These are phyloP conservation scores for Pseudorasbora parva DNA, from an alignment of 2,113 vertebrate species.

Conservation along the genomic window DNA sequence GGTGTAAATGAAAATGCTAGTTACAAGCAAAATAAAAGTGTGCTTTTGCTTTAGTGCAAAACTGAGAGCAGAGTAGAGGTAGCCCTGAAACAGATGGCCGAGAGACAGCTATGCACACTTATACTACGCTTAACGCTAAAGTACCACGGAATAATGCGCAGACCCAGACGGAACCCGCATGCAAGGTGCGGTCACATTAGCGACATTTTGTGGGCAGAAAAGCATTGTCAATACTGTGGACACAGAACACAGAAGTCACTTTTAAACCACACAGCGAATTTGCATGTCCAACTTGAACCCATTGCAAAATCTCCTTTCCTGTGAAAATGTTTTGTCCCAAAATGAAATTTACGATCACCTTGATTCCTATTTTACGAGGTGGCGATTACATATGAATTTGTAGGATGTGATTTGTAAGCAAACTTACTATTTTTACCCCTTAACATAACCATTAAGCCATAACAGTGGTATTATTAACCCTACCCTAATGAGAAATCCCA, in stretches of 20 bases:
- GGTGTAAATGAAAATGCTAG: slow-evolving; percentile 64
- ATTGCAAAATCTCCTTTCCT: background rate
- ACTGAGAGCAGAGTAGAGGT: slow-evolving; percentile 49
- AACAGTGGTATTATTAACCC: no score
- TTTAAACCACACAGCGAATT: background rate
- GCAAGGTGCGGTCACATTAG: background rate
- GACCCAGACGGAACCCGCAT: background rate
- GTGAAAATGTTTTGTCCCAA: background rate
- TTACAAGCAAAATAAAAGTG: slow-evolving; percentile 52
- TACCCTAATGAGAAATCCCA: no score
- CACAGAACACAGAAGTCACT: background rate
- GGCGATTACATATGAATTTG: background rate
- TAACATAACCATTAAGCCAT: no score
- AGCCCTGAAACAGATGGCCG: slow-evolving; percentile 34
- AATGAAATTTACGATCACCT: background rate
- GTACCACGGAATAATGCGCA: slow-evolving; percentile 55
- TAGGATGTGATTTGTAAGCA: no score
- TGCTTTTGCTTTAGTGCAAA: slow-evolving; percentile 50
- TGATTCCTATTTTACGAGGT: background rate
- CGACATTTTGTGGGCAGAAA: background rate
- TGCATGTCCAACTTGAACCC: background rate
- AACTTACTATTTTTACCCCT: no score
- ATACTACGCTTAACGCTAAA: slow-evolving; percentile 59
- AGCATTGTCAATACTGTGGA: background rate
- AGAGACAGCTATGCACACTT: slow-evolving; percentile 22